Base-by-base conservation (phyloP, 2,797 vertebrate species). In the Rhinella marina region DNA sequence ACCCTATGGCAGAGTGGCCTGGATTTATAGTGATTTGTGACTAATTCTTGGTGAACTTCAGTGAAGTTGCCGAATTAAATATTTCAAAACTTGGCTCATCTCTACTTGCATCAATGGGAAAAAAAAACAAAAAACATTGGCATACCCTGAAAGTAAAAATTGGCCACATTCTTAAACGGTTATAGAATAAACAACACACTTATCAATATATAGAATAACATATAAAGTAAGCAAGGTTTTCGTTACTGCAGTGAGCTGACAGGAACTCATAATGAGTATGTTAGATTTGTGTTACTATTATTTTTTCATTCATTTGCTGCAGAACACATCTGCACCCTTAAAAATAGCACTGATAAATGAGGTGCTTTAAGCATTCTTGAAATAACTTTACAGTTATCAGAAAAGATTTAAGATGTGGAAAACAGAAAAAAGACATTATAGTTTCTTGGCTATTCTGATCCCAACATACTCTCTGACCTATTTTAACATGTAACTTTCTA, bases 321-420 rank as follows among this genome's bases (percentile, higher is more conserved):
- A 85, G 27, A 64, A 75, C 59, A 85, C 83, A 77, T 85, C 73
- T 77, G 72, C 32, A 64, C 72, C 56, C 29, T 85, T 2, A 59
- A 85, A 32, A 48, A 32, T 8, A 64, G 72, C 61, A 77, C 48
- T 85, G 72, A 85, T 32, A 85, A 77, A 78, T 85, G 16, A 78
- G 41, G 84, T 78, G 73, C 48, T 64, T 59, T 52, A 77, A 78
- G 57, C 48, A 85, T 85, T 85, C 84, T 85, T 85, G 9, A 64
- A 64, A 66, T 77, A 78, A n/a, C 56, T 77, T 85, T 62, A 19
- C 23, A 84, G 66, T 72, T 70, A 27, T 54, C 48, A 68, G 82
- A 25, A 73, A n/a, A 57, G 66, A 70, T 84, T 73, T 41, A 84
- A 57, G 25, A 57, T 13, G 82, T 84, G 66, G 27, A 52, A 54